phyloP scores from a whole-genome alignment of 2,797 vertebrate genomes.

The Halcyon badia region DNA sequence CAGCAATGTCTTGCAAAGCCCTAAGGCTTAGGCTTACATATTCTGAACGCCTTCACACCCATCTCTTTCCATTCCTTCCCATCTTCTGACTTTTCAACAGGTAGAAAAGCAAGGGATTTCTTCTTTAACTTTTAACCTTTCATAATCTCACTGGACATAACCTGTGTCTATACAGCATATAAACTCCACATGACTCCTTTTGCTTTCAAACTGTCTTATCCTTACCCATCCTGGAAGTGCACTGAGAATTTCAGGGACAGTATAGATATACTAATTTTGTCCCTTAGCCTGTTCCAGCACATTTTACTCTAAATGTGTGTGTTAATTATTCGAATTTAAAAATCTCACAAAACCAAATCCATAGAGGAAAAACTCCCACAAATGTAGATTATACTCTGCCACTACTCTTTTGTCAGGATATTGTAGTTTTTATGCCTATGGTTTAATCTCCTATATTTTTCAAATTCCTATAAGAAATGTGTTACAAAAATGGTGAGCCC shows the following conservation, averaged over 20 bases:
- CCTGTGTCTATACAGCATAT: conserved; percentile 1
- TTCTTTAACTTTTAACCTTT: conserved; percentile 13
- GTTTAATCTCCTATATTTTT: not conserved
- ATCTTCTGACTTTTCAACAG: conserved; percentile 3
- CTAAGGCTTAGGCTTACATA: not conserved
- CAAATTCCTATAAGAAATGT: not conserved
- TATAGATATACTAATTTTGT: not conserved
- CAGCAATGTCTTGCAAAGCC: not conserved
- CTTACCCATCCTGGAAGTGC: not conserved
- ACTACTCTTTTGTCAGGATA: not conserved
- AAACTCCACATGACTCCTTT: not conserved
- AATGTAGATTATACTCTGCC: not conserved
- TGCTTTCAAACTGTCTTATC: not conserved
- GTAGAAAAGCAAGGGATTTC: not conserved
- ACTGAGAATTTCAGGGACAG: not conserved
- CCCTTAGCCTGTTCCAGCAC: not conserved
- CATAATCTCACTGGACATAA: not conserved
- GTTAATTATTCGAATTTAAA: not conserved
- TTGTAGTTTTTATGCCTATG: not conserved
- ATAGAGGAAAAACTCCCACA: not conserved
- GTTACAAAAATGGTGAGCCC: not conserved
- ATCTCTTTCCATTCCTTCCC: not conserved
- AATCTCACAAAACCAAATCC: not conserved
- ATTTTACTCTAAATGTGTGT: not conserved
- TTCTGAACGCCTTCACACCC: not conserved